Conservation (phyloP, 2,113 vertebrate species). For the Hippocampus barbouri region DNA sequence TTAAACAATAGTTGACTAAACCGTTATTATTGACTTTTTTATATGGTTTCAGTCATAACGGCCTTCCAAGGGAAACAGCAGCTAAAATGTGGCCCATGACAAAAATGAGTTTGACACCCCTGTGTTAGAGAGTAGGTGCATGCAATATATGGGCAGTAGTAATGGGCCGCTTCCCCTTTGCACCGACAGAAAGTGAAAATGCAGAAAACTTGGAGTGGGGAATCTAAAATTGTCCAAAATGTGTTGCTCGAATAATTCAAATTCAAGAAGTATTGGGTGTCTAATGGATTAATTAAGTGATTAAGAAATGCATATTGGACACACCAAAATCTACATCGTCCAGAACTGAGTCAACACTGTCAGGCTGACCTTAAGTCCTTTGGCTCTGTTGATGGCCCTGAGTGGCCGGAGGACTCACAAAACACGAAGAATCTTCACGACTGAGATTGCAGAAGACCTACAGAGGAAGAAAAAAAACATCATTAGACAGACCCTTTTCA, state of each 20-base stretch:
- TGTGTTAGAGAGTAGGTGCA: background rate
- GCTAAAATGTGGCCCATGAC: too few relatives aligned
- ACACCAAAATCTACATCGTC: background rate
- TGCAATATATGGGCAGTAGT: background rate
- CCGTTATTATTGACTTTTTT: too few relatives aligned
- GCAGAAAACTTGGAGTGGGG: background rate
- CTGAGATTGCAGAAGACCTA: slow-evolving; percentile 96
- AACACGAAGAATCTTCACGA: slow-evolving; percentile 96
- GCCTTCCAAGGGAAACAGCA: too few relatives aligned
- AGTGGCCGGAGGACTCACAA: slow-evolving; percentile 91
- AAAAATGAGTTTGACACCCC: too few relatives aligned
- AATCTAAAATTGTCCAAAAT: background rate
- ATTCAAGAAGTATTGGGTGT: background rate
- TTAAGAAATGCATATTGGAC: background rate
- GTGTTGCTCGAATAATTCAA: background rate
- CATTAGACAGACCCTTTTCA: background rate
- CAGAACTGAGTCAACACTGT: background rate
- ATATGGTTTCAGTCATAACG: too few relatives aligned
- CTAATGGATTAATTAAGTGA: background rate
- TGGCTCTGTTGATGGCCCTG: slow-evolving; percentile 97
- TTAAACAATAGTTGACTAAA: too few relatives aligned
- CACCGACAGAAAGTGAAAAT: background rate
- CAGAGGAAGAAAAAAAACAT: background rate
- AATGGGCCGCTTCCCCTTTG: background rate
- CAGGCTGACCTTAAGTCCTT: slow-evolving; percentile 91